Base-by-base conservation (phyloP, 2,888 invertebrate genomes). In the Hoplodrina ambigua region DNA sequence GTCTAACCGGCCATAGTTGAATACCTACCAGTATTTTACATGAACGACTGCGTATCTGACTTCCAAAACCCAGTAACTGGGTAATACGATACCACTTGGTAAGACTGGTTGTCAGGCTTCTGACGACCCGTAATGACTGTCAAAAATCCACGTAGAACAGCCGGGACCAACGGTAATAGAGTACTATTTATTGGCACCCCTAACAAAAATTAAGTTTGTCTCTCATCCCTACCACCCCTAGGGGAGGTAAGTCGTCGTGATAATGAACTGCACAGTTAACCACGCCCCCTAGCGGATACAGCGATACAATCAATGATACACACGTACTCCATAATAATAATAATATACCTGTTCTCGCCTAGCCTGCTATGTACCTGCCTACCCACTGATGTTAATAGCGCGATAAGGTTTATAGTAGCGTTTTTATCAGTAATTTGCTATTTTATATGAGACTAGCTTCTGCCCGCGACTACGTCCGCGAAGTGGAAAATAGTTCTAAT, bases 291-390 rank as follows among this genome's bases (percentile, higher is more conserved):
- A 57, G 57, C 72, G 82, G 74, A 71, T 75, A 82, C 58, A 37
- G 13, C 8, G 80, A 82, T 82, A 67, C 44, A 67, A 82, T 84
- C 83, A 69, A 56, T 56, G 69, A 71, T 73, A 71, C 71, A 55
- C 70, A 76, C 37, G 55, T 72, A 65, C 19, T 57, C 60, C 64
- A 65, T 75, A 81, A 41, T 41, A 46, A 41, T 41, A 41, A 46
- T 46, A 46, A 65, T 70, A 80, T 63, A 75, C 75, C 62, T 41
- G 81, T 76, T 81, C 74, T 69, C 57, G 70, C 62, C 60, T 65
- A 82, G 57, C 60, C 44, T 50, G 52, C 59, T 52, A 4, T 17
- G 44, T 70, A 50, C 66, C 70, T 80, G 63, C 72, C 68, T 76
- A 76, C 76, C 72, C 52, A 62, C 63, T 2, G 80, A 80, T 80